phyloP scores from a whole-genome alignment of 2,113 vertebrate genomes.

The Catagonus wagneri region DNA sequence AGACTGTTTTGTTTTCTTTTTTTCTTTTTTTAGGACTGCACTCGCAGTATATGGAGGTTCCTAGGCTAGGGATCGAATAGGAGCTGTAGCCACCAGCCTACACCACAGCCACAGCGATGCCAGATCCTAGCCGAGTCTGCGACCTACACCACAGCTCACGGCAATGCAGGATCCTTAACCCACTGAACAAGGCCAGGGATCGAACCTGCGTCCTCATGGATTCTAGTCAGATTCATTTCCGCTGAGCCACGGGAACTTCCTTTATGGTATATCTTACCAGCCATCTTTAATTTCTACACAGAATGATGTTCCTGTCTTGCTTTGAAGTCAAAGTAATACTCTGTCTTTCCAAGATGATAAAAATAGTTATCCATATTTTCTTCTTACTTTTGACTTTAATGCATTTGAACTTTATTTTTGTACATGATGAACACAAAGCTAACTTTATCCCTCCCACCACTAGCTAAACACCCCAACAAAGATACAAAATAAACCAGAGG shows the following conservation, averaged over 20 bases:
- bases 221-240: too few relatives aligned
- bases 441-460: neutral
- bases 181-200: too few relatives aligned
- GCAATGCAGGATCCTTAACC: too few relatives aligned
- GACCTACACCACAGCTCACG: too few relatives aligned
- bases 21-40: too few relatives aligned
- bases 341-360: neutral
- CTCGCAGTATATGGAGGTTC: too few relatives aligned
- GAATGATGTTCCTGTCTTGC: neutral
- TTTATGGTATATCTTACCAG: neutral
- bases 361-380: neutral
- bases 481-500: constrained; percentile 6
- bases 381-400: constrained; percentile 24
- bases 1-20: neutral
- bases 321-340: neutral
- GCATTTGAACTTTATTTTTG: constrained; percentile 36
- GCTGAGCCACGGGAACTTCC: too few relatives aligned
- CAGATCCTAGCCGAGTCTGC: too few relatives aligned
- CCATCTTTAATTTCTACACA: constrained; percentile 35
- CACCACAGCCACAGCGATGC: too few relatives aligned
- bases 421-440: neutral
- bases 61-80: too few relatives aligned
- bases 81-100: too few relatives aligned
- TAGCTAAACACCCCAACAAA: constrained; percentile 21
- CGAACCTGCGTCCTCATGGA: too few relatives aligned